Base-by-base conservation (phyloP, 2,888 invertebrate species). In the Thereva nobilitata region DNA sequence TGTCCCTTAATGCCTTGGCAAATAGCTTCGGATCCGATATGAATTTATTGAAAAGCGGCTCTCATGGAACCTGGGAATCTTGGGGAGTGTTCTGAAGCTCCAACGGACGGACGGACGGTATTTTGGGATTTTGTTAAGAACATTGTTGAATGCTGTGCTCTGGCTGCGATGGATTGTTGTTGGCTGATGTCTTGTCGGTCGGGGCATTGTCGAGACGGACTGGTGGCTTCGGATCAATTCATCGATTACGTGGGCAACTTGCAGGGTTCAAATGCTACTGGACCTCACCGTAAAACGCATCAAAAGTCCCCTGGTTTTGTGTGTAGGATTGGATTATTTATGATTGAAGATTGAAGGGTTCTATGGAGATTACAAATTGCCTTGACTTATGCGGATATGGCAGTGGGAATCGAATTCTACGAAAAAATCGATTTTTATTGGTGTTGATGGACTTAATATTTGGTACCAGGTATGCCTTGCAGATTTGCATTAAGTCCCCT, bases 21-120 rank as follows among this genome's bases (percentile, higher is more conserved):
- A 61, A 61, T 61, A 61, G 61, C 61, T 50, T 50, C 41, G 40
- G 61, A 61, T 61, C 61, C 61, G 61, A 61, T 61, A 61, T 61
- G 61, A 50, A 61, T 61, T 61, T 61, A 61, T 61, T 50, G 61
- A 50, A 50, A 61, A 50, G 50, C 38, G 61, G 34, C 40, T 61
- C 50, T 50, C 23, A 49, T 50, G 50, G 40, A 61, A 50, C 40
- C 49, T 12, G 50, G 50, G 41, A n/a, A 40, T 61, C 40, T 38
- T 61, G 50, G 50, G 50, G 40, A 34, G 41, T 50, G 61, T 61
- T 61, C 61, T 40, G 50, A 61, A 34, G 50, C 42, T 61, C 50
- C 50, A 50, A 50, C 50, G 23, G 45, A 61, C 40, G 38, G 12
- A 50, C 40, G 37, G 40, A 10, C 23, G 55, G 23, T 45, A 23